A percentile compares a stretch with the other conserved stretches of the same genome.
These are phyloP conservation scores for Cremastinae sp. DNA, from an alignment of 2,888 invertebrate genomes.

Conservation along the genomic window DNA sequence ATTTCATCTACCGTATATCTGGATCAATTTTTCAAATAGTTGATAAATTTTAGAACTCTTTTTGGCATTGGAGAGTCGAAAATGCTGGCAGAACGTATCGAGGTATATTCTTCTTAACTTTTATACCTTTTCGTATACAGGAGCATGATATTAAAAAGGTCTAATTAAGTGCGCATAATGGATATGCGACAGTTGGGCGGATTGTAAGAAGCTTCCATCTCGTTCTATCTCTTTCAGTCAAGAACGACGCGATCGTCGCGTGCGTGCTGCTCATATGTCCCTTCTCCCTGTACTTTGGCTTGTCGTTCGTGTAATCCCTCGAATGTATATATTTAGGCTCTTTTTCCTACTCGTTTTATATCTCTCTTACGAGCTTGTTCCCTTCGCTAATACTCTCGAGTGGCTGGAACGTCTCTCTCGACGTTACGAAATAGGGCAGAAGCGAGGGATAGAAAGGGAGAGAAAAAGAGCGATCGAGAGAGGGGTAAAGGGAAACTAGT, in stretches of 20 bases:
- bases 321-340: slow-evolving; percentile 55
- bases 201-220: slow-evolving; percentile 63
- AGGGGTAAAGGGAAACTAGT: slow-evolving; percentile 7
- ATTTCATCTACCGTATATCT: too few relatives aligned
- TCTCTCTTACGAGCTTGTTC: slow-evolving; percentile 30
- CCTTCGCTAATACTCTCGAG: slow-evolving; percentile 52
- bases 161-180: slow-evolving; percentile 78
- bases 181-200: slow-evolving; percentile 75
- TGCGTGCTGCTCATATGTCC: slow-evolving; percentile 37
- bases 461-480: not conserved
- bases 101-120: too few relatives aligned
- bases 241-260: slow-evolving; percentile 48
- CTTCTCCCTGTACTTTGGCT: slow-evolving; percentile 10
- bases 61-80: too few relatives aligned
- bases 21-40: too few relatives aligned
- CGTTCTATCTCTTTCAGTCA: slow-evolving; percentile 9
- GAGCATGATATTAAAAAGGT: slow-evolving; percentile 68
- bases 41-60: too few relatives aligned
- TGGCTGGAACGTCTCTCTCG: slow-evolving; percentile 35
- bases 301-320: slow-evolving; percentile 50
- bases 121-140: slow-evolving; percentile 43
- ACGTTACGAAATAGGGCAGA: not conserved
- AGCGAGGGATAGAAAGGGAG: not conserved
- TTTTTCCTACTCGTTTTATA: slow-evolving; percentile 41
- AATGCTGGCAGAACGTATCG: too few relatives aligned